Evolutionary conservation across 2,888 invertebrate species (phyloP), one percentile per base, ranked within the genome.

Genomic region (Ormyrus labotus): DNA sequence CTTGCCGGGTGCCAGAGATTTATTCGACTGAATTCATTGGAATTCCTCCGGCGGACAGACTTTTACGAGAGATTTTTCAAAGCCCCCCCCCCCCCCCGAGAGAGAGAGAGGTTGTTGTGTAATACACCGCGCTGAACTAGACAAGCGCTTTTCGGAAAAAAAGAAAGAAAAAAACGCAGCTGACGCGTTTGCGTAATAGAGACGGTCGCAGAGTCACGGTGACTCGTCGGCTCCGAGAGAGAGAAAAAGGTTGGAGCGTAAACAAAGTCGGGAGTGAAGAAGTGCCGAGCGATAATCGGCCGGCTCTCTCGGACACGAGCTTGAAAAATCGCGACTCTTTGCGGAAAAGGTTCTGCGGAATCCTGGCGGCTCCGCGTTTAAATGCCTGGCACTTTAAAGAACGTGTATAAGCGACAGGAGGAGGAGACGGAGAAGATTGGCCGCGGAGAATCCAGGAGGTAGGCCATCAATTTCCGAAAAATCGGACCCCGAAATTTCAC

Each of bases 391-490:
- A 76, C 78, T 76, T 79, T 81, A 79, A 81, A 78, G 67, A 75
- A 81, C 73, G 64, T 57, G 63, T 58, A 65, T 60, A 72, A 67
- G 45, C 45, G 64, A 64, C 50, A 34, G 19, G 9, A 13, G 60
- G 65, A 65, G 65, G 45, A 55, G 45, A 13, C 69, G 64, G 80
- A 70, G 45, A 63, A 70, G 51, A 63, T 63, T 47, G 63, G 47
- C 13, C 10, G 19, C 34, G 34, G 47, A 34, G 57, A 13, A 80
- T 75, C 60, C 80, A 68, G 63, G 74, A 71, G 78, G 83, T 82
- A 78, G 83, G 83, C 83, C 84, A 83, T 84, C 84, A 84, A 84
- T 84, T 83, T 78, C 82, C 83, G 81, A 85, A 85, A 82, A 85
- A 83, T 83, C 82, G 83, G 83, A 79, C 76, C 82, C 83, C 83